Conservation (phyloP, 2,888 invertebrate species). For the Euspilapteryx auroguttella region DNA sequence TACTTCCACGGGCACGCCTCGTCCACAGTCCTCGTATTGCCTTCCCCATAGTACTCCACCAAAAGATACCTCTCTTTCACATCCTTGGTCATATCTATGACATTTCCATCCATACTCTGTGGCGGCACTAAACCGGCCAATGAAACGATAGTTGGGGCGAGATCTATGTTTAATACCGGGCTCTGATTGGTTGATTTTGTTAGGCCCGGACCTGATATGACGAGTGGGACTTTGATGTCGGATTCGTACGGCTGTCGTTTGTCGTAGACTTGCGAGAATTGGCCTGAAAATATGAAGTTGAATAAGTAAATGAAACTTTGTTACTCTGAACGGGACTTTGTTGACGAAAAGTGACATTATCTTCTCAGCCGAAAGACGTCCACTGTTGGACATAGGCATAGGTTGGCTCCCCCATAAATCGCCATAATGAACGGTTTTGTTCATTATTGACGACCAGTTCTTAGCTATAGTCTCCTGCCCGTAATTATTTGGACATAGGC, state of each 20-base stretch:
- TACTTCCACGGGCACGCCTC: constrained; percentile 66
- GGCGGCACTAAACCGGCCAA: constrained; percentile 64
- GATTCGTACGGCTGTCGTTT: constrained; percentile 91
- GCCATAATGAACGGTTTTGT: too few species aligned
- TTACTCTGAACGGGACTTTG: too few species aligned
- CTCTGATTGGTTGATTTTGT: constrained; percentile 40
- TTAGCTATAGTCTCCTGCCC: too few species aligned
- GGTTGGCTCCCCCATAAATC: too few species aligned
- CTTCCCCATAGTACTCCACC: constrained; percentile 84
- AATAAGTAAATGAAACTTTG: background rate
- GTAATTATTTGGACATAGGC: too few species aligned
- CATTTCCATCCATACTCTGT: constrained; percentile 63
- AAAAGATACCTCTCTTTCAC: constrained; percentile 59
- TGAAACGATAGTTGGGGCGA: constrained; percentile 80
- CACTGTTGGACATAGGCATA: too few species aligned
- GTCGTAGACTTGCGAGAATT: constrained; percentile 86
- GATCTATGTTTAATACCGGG: constrained; percentile 76
- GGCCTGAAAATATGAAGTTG: constrained; percentile 61
- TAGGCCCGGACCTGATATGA: constrained; percentile 77
- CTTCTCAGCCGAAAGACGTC: too few species aligned
- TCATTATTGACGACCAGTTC: too few species aligned
- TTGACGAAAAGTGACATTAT: too few species aligned
- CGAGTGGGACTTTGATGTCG: constrained; percentile 81
- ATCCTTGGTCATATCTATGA: constrained; percentile 11
- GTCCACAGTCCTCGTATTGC: constrained; percentile 54